phyloP scores from a whole-genome alignment of 2,797 vertebrate genomes.

The Triplophysa bombifrons region DNA sequence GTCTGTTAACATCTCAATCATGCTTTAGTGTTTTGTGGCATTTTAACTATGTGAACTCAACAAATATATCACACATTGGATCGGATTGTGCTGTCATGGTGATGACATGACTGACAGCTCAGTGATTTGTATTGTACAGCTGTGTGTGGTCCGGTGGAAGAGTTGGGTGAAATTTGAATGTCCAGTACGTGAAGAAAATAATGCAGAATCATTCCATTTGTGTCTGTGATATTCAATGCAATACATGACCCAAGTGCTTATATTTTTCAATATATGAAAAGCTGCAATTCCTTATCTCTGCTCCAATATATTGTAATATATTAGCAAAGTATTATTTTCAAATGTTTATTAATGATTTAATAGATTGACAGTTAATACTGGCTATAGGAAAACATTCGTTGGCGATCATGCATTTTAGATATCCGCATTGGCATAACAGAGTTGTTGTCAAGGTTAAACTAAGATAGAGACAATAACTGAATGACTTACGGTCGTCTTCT shows the following conservation, averaged over 20 bases:
- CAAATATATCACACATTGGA: neutral
- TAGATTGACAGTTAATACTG: too few species aligned
- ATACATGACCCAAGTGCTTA: too few species aligned
- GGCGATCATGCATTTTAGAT: neutral
- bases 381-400: too few species aligned
- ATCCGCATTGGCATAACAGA: neutral
- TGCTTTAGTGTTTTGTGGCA: too few species aligned
- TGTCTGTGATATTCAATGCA: neutral
- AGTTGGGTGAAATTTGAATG: neutral
- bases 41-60: too few species aligned
- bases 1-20: too few species aligned
- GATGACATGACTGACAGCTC: neutral
- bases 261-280: too few species aligned
- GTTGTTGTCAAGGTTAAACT: neutral
- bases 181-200: neutral
- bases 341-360: too few species aligned
- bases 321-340: too few species aligned
- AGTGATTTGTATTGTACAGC: neutral
- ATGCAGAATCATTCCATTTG: conserved; percentile 6
- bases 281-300: too few species aligned
- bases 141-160: neutral
- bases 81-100: neutral
- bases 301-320: too few species aligned
- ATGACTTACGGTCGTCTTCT: neutral
- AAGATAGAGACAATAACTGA: neutral